Base-by-base conservation (phyloP, 2,113 vertebrate genomes). In the Syngnathoides biaculeatus region DNA sequence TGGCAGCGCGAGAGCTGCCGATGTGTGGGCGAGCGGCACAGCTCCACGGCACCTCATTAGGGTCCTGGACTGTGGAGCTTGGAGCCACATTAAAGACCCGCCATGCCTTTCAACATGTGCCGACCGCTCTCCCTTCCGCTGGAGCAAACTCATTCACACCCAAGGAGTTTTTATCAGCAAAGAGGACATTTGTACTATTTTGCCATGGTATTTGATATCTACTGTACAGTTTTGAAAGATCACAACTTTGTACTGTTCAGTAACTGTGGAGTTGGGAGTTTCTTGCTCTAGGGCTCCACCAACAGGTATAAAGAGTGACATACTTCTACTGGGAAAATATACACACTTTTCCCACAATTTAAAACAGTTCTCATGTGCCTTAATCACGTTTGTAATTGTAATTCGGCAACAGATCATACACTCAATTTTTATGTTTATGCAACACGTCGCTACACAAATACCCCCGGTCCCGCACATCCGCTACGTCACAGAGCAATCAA, bases 81-180 rank as follows among this genome's bases (percentile, higher is more conserved):
- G 89, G 87, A 90, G 85, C 79, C 83, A 87, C 87, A 90, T 87
- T 81, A 90, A 89, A 91, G 83, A 81, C 79, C 80, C 83, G 76
- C 75, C 78, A 69, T 82, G 86, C 79, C 85, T 90, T 90, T 90
- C 86, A 88, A 89, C 87, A 77, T 90, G 89, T 87, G 86, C 88
- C 80, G 85, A 82, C 89, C 85, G 80, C 89, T 87, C 83, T 77
- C 65, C n/a, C 79, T 77, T 79, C 79, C 73, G 67, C 72, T 74
- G 74, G 70, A 81, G 80, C 71, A 71, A 68, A 85, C 69, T 69
- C 76, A 71, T 61, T 72, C 74, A 80, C 72, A 73, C 75, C 64
- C 74, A 24, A 62, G 12, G n/a, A 62, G 22, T 62, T 26, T 26
- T 42, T 24, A 40, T 15, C 38, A 14, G 6, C 22, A 5, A 62